Conservation (phyloP, 2,113 vertebrate species). For the Apteryx owenii region DNA sequence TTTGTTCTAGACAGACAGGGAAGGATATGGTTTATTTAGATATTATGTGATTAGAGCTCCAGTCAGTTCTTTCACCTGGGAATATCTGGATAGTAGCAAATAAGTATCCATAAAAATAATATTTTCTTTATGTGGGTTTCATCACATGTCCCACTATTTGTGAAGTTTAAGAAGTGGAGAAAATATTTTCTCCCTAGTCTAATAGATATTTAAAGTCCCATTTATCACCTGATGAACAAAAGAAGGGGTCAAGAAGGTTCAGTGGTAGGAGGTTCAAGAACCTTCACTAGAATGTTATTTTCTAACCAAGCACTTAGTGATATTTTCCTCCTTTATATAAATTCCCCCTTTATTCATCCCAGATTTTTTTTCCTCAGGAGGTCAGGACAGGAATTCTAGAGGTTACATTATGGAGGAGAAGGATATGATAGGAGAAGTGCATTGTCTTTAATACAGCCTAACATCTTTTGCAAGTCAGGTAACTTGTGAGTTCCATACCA, state of each 20-base stretch:
- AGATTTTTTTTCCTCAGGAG: background rate
- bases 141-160: background rate
- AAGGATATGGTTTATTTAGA: background rate
- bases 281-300: background rate
- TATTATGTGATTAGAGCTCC: background rate
- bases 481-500: background rate
- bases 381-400: background rate
- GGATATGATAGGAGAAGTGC: background rate
- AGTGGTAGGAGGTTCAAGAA: background rate
- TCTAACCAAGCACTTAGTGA: background rate
- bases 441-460: background rate
- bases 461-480: background rate
- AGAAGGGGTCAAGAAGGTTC: background rate
- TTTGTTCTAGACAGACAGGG: background rate
- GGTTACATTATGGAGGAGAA: background rate
- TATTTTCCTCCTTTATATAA: background rate
- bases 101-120: background rate
- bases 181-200: background rate
- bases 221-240: background rate
- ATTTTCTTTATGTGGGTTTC: background rate
- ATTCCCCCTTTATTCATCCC: background rate
- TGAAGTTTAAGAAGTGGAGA: background rate
- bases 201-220: background rate
- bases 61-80: background rate
- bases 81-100: background rate